Percentiles rank a stretch among this genome's conserved stretches.
phyloP scores from a whole-genome alignment of 1,140 invertebrate genomes.

The Pogonognathellus flavescens region DNA sequence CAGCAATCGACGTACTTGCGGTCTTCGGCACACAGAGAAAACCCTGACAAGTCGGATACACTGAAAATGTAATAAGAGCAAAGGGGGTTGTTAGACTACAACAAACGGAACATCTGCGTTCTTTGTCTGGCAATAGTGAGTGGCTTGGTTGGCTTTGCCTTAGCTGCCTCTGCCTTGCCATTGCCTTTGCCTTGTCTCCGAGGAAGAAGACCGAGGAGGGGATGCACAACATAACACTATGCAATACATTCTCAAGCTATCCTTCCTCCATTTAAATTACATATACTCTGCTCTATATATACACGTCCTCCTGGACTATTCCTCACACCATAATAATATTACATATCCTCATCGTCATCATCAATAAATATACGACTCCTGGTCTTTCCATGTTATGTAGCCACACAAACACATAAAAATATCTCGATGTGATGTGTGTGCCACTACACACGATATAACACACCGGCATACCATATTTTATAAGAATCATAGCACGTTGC shows the following conservation, averaged over 20 bases:
- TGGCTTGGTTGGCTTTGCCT: constrained; percentile 10
- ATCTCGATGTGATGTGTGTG: not conserved
- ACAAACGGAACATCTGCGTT: constrained; percentile 47
- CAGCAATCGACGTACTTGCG: constrained; percentile 10
- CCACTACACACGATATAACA: not conserved
- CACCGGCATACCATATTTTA: too few relatives aligned
- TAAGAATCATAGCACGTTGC: too few relatives aligned
- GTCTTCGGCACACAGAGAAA: constrained; percentile 43
- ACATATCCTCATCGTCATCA: not conserved
- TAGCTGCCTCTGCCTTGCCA: not conserved
- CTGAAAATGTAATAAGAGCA: constrained; percentile 49
- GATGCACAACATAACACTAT: constrained; percentile 27
- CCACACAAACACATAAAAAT: too few relatives aligned
- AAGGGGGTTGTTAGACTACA: constrained; percentile 40
- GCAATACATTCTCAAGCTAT: constrained; percentile 31
- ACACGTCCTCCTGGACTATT: not conserved
- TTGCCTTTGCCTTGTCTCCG: constrained; percentile 27
- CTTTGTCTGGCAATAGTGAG: constrained; percentile 11
- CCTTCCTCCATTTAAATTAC: not conserved
- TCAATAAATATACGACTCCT: constrained; percentile 16
- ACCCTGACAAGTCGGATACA: constrained; percentile 38
- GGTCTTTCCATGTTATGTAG: not conserved
- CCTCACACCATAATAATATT: not conserved
- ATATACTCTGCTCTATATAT: not conserved
- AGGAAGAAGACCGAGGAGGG: constrained; percentile 28